Conservation (phyloP, 2,888 invertebrate species). For the Aleiodes testaceus region DNA sequence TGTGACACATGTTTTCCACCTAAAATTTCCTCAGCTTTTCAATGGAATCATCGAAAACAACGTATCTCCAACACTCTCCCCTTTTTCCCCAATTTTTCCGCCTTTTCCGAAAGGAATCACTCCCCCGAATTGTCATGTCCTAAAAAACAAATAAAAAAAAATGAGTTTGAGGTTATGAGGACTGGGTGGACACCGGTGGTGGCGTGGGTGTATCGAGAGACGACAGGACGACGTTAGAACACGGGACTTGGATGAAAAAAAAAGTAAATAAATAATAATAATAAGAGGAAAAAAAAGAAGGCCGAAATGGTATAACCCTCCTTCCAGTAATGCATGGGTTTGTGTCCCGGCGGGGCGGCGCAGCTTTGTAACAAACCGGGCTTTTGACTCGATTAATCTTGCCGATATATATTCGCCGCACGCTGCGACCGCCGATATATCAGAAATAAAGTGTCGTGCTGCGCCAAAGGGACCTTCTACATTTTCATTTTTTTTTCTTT, state of each 20-base stretch:
- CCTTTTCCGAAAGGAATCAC: too few species aligned
- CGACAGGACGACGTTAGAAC: slow-evolving; percentile 54
- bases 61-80: too few species aligned
- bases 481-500: slow-evolving; percentile 20
- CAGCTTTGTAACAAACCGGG: slow-evolving; percentile 72
- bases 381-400: slow-evolving; percentile 73
- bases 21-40: too few species aligned
- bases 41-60: too few species aligned
- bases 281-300: slow-evolving; percentile 43
- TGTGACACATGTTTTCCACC: too few species aligned
- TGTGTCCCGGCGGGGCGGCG: slow-evolving; percentile 65
- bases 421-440: slow-evolving; percentile 65
- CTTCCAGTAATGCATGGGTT: slow-evolving; percentile 57
- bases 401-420: slow-evolving; percentile 63
- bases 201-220: slow-evolving; percentile 54
- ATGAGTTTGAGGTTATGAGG: slow-evolving; percentile 39
- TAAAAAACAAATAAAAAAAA: neutral
- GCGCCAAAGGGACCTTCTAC: slow-evolving; percentile 40
- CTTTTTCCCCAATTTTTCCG: too few species aligned
- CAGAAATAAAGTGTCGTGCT: slow-evolving; percentile 57
- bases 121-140: too few species aligned
- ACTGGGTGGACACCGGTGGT: slow-evolving; percentile 41
- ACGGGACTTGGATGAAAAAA: slow-evolving; percentile 46
- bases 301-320: slow-evolving; percentile 42
- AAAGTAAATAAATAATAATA: slow-evolving; percentile 24